A percentile compares a stretch with the other conserved stretches of the same genome.
phyloP scores from a whole-genome alignment of 2,797 vertebrate species.

The Crenuchus spilurus region DNA sequence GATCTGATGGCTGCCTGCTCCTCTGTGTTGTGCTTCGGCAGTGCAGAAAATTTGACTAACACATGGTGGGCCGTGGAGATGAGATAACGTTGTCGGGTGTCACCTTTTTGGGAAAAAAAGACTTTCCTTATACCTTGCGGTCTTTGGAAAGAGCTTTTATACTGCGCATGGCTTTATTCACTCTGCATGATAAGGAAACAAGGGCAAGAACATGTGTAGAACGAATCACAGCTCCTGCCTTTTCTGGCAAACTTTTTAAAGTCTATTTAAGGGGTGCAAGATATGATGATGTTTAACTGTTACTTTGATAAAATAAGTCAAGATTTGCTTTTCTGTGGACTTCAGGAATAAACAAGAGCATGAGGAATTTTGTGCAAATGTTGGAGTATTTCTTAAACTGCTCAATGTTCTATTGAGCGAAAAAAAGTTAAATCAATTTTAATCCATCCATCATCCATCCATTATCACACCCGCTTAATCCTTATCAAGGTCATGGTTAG shows the following conservation, averaged over 20 bases:
- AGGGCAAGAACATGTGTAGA: not conserved
- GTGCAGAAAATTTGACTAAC: conserved; percentile 34
- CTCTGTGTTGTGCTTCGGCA: conserved; percentile 35
- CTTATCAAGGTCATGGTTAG: too few relatives aligned
- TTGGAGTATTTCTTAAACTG: too few relatives aligned
- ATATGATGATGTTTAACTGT: too few relatives aligned
- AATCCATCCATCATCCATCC: too few relatives aligned
- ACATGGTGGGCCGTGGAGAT: conserved; percentile 8
- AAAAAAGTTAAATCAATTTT: too few relatives aligned
- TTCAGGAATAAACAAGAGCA: too few relatives aligned
- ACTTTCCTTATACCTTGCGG: not conserved
- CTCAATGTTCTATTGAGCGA: too few relatives aligned
- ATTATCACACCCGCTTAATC: too few relatives aligned
- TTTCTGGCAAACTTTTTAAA: not conserved
- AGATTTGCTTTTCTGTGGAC: too few relatives aligned
- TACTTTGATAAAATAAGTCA: too few relatives aligned
- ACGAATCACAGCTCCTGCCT: not conserved
- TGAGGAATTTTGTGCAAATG: too few relatives aligned
- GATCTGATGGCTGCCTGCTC: conserved; percentile 43
- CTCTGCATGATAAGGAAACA: not conserved
- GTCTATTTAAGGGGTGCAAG: too few relatives aligned
- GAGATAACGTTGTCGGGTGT: conserved; percentile 23
- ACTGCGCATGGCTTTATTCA: not conserved
- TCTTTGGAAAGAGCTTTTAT: not conserved
- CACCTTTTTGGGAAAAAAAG: conserved; percentile 20